Percentiles rank a stretch among this genome's conserved stretches.
These are phyloP conservation scores for Leucophenga montana DNA, from an alignment of 2,888 invertebrate species.

Conservation along the genomic window DNA sequence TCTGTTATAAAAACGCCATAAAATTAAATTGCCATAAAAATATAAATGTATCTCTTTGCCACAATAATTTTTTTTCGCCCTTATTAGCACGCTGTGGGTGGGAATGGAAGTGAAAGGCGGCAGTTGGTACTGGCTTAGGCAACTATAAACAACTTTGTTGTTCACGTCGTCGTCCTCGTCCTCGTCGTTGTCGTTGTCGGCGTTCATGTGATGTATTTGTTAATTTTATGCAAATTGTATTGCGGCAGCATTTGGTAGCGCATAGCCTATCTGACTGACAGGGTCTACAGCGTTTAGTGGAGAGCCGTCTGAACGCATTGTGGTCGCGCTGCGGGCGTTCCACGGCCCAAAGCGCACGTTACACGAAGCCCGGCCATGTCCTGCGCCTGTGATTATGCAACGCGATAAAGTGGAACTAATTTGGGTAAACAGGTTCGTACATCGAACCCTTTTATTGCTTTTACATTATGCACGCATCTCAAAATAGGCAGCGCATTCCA, in stretches of 20 bases:
- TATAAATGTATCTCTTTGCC: conserved; percentile 23
- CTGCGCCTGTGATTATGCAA: conserved; percentile 42
- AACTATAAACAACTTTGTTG: conserved; percentile 1
- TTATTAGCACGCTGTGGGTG: background rate
- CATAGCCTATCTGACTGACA: too few species aligned
- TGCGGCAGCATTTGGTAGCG: conserved; percentile 30
- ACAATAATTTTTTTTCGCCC: conserved; percentile 28
- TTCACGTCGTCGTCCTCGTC: background rate
- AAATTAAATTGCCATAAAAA: conserved; percentile 54
- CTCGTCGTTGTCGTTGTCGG: conserved; percentile 21
- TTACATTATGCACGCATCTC: conserved; percentile 19
- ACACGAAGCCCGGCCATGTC: background rate
- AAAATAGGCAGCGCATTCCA: background rate
- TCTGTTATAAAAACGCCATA: conserved; percentile 43
- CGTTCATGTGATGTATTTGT: conserved; percentile 51
- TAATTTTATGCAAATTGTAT: conserved; percentile 57
- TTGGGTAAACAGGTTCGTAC: conserved; percentile 46
- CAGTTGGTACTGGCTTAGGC: background rate
- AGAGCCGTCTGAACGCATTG: background rate
- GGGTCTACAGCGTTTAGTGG: background rate
- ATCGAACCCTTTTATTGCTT: conserved; percentile 1
- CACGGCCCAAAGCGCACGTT: background rate
- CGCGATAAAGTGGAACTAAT: conserved; percentile 63
- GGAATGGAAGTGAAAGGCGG: too few species aligned
- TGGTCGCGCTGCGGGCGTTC: conserved; percentile 8